Evolutionary conservation across 2,888 invertebrate genomes (phyloP).

Genomic region (Tineola bisselliella): DNA sequence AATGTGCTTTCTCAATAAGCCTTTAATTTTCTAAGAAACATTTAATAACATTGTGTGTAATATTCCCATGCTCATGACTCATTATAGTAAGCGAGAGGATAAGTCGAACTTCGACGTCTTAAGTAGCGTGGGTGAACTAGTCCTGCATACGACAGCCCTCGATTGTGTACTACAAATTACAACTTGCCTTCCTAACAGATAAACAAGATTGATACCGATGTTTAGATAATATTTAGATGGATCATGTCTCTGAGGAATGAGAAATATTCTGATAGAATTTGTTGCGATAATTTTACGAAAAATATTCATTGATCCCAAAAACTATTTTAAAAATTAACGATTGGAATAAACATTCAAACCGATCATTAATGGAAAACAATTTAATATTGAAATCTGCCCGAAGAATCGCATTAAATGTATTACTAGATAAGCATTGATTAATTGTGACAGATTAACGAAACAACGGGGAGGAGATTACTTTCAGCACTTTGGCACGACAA

Average conservation of each 20-base stretch:
- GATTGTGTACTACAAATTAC: slow-evolving; percentile 11
- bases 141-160: slow-evolving; percentile 6
- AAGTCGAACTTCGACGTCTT: neutral
- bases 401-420: neutral
- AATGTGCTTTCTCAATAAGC: slow-evolving; percentile 1
- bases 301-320: too few relatives aligned
- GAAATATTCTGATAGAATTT: neutral
- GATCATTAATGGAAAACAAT: neutral
- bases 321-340: too few relatives aligned
- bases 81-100: neutral
- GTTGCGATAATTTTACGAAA: too few relatives aligned
- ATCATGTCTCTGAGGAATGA: neutral
- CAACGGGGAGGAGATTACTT: slow-evolving; percentile 29
- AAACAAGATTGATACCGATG: slow-evolving; percentile 8
- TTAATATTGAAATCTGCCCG: neutral
- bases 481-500: slow-evolving; percentile 27
- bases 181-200: slow-evolving; percentile 10
- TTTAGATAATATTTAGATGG: slow-evolving; percentile 11
- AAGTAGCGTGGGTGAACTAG: slow-evolving; percentile 8
- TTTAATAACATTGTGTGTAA: neutral
- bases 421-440: slow-evolving; percentile 11
- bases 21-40: slow-evolving; percentile 6
- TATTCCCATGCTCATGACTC: slow-evolving; percentile 1
- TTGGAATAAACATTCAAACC: neutral
- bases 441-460: slow-evolving; percentile 30